Evolutionary conservation across 2,888 invertebrate species (phyloP).

Genomic region (Dusona sp.): DNA sequence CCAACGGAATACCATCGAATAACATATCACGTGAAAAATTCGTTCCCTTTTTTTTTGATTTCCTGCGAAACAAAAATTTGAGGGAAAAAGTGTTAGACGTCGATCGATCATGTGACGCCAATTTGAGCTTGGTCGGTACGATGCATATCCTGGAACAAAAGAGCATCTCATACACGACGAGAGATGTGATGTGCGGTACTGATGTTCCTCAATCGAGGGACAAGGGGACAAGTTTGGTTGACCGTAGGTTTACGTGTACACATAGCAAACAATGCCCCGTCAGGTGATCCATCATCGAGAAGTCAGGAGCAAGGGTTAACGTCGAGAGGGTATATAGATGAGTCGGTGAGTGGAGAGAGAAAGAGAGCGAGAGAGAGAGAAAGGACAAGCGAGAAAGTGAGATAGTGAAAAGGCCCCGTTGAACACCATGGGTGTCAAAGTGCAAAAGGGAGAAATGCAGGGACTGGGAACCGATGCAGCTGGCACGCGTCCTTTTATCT

Average conservation of each 20-base stretch:
- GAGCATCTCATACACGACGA: slow-evolving; percentile 65
- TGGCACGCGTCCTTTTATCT: slow-evolving; percentile 71
- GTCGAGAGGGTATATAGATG: slow-evolving; percentile 71
- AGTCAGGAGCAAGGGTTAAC: slow-evolving; percentile 77
- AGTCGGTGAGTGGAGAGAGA: slow-evolving; percentile 18
- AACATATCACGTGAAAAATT: slow-evolving; percentile 7
- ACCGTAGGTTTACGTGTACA: slow-evolving; percentile 71
- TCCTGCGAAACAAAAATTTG: slow-evolving; percentile 34
- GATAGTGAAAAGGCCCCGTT: slow-evolving; percentile 59
- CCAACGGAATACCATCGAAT: neutral
- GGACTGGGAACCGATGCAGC: slow-evolving; percentile 69
- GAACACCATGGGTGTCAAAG: slow-evolving; percentile 55
- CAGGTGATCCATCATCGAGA: slow-evolving; percentile 78
- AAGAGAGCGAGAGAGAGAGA: neutral
- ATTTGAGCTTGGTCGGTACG: slow-evolving; percentile 27
- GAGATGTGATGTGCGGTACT: slow-evolving; percentile 53
- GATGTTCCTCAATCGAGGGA: slow-evolving; percentile 55
- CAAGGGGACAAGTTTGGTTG: slow-evolving; percentile 72
- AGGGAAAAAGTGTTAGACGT: slow-evolving; percentile 60
- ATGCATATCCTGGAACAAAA: slow-evolving; percentile 65
- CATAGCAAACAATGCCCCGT: slow-evolving; percentile 74
- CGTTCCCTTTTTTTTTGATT: neutral
- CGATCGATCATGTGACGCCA: slow-evolving; percentile 72
- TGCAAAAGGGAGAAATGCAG: slow-evolving; percentile 63
- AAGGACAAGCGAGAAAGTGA: slow-evolving; percentile 20